A percentile compares a stretch with the other conserved stretches of the same genome.
These are phyloP conservation scores for Prietella phreatophila DNA, from an alignment of 2,113 vertebrate species.

Conservation along the genomic window DNA sequence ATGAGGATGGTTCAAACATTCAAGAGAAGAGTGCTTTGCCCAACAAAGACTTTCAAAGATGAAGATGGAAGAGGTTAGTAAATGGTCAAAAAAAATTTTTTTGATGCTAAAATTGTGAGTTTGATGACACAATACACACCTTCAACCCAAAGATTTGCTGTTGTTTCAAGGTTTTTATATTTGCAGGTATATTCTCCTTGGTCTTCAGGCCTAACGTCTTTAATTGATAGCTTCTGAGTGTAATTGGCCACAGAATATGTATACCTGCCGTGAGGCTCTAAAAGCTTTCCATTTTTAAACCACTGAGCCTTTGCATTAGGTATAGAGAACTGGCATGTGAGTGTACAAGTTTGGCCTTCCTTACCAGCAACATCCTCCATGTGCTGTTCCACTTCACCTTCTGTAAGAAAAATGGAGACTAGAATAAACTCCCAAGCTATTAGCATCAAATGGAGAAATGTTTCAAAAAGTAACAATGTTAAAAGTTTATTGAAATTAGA, in stretches of 20 bases:
- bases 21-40: constrained; percentile 13
- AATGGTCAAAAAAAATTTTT: constrained; percentile 37
- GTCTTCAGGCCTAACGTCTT: constrained; percentile 86
- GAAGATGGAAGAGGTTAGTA: constrained; percentile 72
- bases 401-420: constrained; percentile 71
- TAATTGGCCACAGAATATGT: constrained; percentile 86
- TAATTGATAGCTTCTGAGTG: constrained; percentile 89
- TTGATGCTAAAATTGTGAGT: constrained; percentile 18
- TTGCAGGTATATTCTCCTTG: constrained; percentile 87
- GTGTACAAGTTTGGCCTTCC: constrained; percentile 84
- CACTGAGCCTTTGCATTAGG: constrained; percentile 89
- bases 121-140: constrained; percentile 72
- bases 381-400: constrained; percentile 84
- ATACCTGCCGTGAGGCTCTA: constrained; percentile 85
- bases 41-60: constrained; percentile 25
- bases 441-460: not conserved
- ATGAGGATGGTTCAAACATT: constrained; percentile 11
- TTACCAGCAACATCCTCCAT: constrained; percentile 89
- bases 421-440: constrained; percentile 2
- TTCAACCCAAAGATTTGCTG: constrained; percentile 90
- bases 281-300: constrained; percentile 86
- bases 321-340: constrained; percentile 91
- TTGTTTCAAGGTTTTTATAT: constrained; percentile 83
- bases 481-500: not conserved
- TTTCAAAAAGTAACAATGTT: not conserved